Conservation (phyloP, 2,113 vertebrate species). For the Hippocampus abdominalis region DNA sequence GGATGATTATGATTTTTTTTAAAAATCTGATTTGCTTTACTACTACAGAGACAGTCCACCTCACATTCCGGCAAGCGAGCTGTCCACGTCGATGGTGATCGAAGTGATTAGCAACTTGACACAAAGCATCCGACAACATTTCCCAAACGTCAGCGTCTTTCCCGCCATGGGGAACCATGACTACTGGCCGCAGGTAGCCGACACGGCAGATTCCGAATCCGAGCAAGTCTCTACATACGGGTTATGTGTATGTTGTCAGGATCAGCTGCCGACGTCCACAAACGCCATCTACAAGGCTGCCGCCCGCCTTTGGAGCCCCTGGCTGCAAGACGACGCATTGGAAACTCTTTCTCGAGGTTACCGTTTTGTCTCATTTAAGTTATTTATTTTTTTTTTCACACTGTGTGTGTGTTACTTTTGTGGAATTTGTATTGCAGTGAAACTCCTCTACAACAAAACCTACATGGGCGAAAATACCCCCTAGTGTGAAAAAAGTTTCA, state of each 20-base stretch:
- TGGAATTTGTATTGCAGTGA: too few species aligned
- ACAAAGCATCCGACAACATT: constrained; percentile 74
- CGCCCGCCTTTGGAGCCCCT: constrained; percentile 83
- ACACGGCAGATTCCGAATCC: neutral
- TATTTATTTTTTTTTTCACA: neutral
- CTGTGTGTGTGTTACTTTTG: too few species aligned
- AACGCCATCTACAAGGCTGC: constrained; percentile 84
- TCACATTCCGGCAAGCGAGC: constrained; percentile 81
- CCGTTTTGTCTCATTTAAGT: neutral
- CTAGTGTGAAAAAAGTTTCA: too few species aligned
- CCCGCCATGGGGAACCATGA: constrained; percentile 95
- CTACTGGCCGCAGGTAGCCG: constrained; percentile 91
- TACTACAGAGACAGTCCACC: constrained; percentile 87
- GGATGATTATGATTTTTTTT: neutral
- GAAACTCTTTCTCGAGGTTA: constrained; percentile 83
- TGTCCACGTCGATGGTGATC: constrained; percentile 87
- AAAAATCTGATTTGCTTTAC: neutral
- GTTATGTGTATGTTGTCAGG: constrained; percentile 66
- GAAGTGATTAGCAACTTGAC: constrained; percentile 87
- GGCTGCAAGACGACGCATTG: constrained; percentile 82
- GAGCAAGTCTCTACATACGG: too few species aligned
- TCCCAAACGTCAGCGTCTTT: constrained; percentile 84
- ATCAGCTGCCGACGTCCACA: constrained; percentile 79
- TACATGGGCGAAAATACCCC: too few species aligned
- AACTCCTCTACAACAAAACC: too few species aligned